Evolutionary conservation across 23 tunicate genomes (phyloP).

Genomic region (Diplosoma virens): DNA sequence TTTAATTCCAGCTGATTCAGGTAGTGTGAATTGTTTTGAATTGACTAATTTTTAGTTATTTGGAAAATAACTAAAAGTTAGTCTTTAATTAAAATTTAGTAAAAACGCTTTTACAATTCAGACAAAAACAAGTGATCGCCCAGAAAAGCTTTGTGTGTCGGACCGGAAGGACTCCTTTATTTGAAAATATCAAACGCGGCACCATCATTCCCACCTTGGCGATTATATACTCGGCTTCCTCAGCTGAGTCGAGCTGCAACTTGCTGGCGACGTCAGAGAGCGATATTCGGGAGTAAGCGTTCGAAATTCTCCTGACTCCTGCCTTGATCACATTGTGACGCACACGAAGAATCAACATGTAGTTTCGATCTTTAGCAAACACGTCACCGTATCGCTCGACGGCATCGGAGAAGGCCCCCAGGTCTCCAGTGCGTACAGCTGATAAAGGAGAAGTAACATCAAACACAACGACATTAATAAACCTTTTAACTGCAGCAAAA

Average conservation of each 20-base stretch:
- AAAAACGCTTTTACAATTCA: too few species aligned
- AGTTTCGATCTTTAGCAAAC: conserved; percentile 61
- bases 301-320: conserved; percentile 83
- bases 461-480: neutral
- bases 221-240: conserved; percentile 96
- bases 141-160: too few species aligned
- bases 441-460: neutral
- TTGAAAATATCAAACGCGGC: too few species aligned
- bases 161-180: too few species aligned
- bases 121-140: too few species aligned
- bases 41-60: too few species aligned
- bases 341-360: conserved; percentile 82
- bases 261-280: conserved; percentile 73
- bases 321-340: conserved; percentile 98
- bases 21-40: too few species aligned
- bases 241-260: conserved; percentile 84
- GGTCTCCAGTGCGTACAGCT: conserved; percentile 91
- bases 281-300: conserved; percentile 76
- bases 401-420: conserved; percentile 59
- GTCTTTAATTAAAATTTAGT: too few species aligned
- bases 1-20: too few species aligned
- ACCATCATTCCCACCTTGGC: conserved; percentile 62
- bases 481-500: neutral
- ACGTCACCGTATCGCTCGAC: conserved; percentile 64
- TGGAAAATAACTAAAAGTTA: too few species aligned